phyloP scores from a whole-genome alignment of 92 coral and sea anemone genomes.

The Epizoanthus fatuus region DNA sequence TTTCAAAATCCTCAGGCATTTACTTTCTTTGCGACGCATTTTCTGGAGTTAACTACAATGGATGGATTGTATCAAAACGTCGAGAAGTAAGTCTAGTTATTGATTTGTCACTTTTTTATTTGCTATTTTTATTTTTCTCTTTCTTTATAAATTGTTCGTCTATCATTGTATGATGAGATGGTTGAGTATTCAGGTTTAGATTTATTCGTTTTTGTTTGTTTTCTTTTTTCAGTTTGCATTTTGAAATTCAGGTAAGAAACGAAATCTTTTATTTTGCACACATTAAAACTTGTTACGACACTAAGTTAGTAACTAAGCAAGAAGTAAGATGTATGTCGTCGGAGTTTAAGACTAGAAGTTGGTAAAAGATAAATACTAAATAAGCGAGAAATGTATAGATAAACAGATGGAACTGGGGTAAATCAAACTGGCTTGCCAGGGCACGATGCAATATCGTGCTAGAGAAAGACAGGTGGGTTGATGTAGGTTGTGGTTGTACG shows the following conservation, averaged over 20 bases:
- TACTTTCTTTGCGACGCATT: constrained; percentile 98
- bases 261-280: neutral
- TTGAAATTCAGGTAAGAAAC: constrained; percentile 90
- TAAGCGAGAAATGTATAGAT: too few species aligned
- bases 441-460: too few species aligned
- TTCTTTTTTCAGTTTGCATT: constrained; percentile 80
- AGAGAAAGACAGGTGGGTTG: too few species aligned
- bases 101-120: neutral
- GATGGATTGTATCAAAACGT: constrained; percentile 95
- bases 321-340: too few species aligned
- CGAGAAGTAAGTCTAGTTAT: constrained; percentile 86
- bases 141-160: neutral
- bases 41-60: constrained; percentile 90
- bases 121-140: neutral
- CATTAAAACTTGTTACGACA: too few species aligned
- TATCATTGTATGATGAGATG: neutral
- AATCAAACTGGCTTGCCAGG: too few species aligned
- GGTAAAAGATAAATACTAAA: too few species aligned
- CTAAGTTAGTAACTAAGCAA: too few species aligned
- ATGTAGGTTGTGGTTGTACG: too few species aligned
- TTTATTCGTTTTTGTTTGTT: neutral
- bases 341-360: too few species aligned
- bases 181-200: too few species aligned
- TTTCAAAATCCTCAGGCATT: constrained; percentile 76
- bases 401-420: too few species aligned